Base-by-base conservation (phyloP, 2,113 vertebrate species). In the Sylvietta virens region DNA sequence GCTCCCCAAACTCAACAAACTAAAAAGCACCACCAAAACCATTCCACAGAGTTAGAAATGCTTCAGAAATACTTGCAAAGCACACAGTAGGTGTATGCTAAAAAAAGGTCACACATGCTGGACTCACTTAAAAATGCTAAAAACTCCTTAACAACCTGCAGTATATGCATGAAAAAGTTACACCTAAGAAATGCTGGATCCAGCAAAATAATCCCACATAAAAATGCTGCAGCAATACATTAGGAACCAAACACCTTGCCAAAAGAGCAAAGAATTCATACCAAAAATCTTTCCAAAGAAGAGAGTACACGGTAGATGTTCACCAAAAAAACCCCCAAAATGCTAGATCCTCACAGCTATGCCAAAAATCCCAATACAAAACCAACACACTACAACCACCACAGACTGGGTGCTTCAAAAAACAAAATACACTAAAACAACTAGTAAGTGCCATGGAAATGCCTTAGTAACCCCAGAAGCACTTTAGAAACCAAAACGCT, bases 61-160 rank as follows among this genome's bases (percentile, higher is more conserved):
- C 31, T 48, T 40, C 48, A 40, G 37, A 64, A 88, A 27, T 13
- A 14, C 19, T 31, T 8, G 13, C 42, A 76, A 60, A 77, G 28
- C 24, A 58, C 6, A 12, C 2, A 3, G 13, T 3, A 76, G 22
- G 23, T 37, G 0, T 5, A 48, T 20, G 13, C 10, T 21, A 74
- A 39, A 65, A 65, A 61, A 78, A 30, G 1, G 7, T 13, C 39
- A 70, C 15, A 26, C 8, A 35, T 13, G 13, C 10, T 44, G 13
- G 18, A 48, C 6, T 37, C 7, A 3, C 14, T n/a, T 13, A 81
- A 58, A 67, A 50, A 58, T 30, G 23, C 9, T 69, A 26, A 37
- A 70, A 82, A 21, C 22, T 26, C 5, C 33, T 47, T 37, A 20
- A 48, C 61, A 87, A 17, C 4, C 51, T 27, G 45, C 7, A 2